Percentiles rank a stretch among this genome's conserved stretches.
Evolutionary conservation across 2,797 vertebrate species (phyloP).

Genomic region (Microctenopoma stevenorrisi): DNA sequence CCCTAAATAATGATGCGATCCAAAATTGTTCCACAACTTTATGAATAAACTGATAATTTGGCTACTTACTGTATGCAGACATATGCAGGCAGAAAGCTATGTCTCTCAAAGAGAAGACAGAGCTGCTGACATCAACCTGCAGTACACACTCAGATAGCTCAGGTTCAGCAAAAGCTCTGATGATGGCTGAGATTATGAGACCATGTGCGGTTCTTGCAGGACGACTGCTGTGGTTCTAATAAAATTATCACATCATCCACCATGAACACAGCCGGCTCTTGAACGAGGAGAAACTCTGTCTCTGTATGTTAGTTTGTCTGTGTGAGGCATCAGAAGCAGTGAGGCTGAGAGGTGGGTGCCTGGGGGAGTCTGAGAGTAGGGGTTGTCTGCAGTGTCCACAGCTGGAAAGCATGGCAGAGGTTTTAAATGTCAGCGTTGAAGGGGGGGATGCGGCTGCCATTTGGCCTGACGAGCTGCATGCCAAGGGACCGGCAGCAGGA

Average conservation of each 20-base stretch:
- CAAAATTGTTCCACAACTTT: too few relatives aligned
- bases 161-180: not conserved
- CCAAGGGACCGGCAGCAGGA: conserved; percentile 75
- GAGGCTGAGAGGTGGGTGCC: conserved; percentile 47
- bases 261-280: conserved; percentile 3
- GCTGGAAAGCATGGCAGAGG: conserved; percentile 80
- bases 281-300: conserved; percentile 33
- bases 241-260: not conserved
- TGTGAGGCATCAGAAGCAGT: conserved; percentile 49
- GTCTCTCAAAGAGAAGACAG: not conserved
- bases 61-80: not conserved
- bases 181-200: not conserved
- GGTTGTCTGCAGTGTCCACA: conserved; percentile 70
- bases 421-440: conserved; percentile 85
- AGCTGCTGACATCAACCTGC: not conserved
- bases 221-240: not conserved
- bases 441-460: conserved; percentile 76
- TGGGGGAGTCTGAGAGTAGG: conserved; percentile 46
- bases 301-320: conserved; percentile 55
- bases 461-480: conserved; percentile 74
- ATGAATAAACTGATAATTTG: not conserved
- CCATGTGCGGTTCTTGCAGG: not conserved
- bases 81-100: not conserved
- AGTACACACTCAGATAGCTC: not conserved
- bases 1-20: not conserved